These are phyloP conservation scores for Nebria salina DNA, from an alignment of 2,888 invertebrate species.

Conservation along the genomic window DNA sequence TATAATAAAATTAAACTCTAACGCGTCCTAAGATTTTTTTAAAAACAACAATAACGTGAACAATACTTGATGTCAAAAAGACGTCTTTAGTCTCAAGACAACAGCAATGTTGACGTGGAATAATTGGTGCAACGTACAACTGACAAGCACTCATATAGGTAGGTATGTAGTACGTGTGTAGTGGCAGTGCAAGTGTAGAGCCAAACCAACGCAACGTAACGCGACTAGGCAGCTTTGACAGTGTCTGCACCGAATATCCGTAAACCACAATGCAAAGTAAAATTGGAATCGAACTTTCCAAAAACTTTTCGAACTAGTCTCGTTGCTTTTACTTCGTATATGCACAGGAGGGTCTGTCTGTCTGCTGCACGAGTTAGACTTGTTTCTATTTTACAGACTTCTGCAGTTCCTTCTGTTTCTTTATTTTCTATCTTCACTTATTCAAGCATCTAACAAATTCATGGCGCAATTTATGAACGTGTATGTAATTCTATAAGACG, in stretches of 20 bases:
- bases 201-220: not conserved
- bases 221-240: not conserved
- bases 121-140: not conserved
- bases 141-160: not conserved
- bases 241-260: not conserved
- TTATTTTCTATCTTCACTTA: not conserved
- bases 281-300: not conserved
- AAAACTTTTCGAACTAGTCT: not conserved
- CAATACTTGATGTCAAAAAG: not conserved
- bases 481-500: no score
- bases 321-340: not conserved
- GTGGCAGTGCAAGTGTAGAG: not conserved
- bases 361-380: not conserved
- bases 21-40: not conserved
- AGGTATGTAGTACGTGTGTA: not conserved
- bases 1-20: slow-evolving; percentile 41
- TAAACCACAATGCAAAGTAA: not conserved
- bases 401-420: not conserved
- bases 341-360: not conserved
- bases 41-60: not conserved
- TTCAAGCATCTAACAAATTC: not conserved
- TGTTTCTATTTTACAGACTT: not conserved
- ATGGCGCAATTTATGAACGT: not conserved
- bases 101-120: not conserved
- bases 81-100: not conserved